Evolutionary conservation across 2,797 vertebrate species (phyloP).

Genomic region (Pipistrellus kuhlii): DNA sequence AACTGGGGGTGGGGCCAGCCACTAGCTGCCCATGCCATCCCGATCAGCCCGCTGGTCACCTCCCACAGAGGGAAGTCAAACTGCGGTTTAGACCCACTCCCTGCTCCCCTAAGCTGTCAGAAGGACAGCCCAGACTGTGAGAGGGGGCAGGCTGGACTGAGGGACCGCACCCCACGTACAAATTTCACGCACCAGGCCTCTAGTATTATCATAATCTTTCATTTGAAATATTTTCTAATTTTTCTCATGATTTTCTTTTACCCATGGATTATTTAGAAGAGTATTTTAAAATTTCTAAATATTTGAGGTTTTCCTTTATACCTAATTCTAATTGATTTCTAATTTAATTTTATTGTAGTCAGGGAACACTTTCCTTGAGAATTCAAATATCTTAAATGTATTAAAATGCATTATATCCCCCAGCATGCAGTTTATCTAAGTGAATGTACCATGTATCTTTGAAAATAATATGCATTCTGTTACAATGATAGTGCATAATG

Average conservation of each 20-base stretch:
- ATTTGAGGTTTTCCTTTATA: neutral
- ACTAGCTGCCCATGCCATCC: too few relatives aligned
- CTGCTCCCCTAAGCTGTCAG: too few relatives aligned
- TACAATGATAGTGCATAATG: neutral
- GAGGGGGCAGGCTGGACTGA: too few relatives aligned
- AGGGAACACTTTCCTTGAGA: neutral
- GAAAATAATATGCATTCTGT: neutral
- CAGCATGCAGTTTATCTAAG: neutral
- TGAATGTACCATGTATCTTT: neutral
- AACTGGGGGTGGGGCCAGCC: too few relatives aligned
- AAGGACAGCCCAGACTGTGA: too few relatives aligned
- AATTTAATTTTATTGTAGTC: neutral
- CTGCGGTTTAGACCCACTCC: too few relatives aligned
- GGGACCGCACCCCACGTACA: too few relatives aligned
- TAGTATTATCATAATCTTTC: neutral
- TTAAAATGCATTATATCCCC: neutral
- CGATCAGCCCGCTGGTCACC: too few relatives aligned
- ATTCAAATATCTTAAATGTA: neutral
- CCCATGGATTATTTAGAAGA: neutral
- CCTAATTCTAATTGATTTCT: neutral
- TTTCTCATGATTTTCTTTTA: slow-evolving; percentile 18
- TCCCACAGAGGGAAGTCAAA: too few relatives aligned
- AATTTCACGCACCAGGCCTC: too few relatives aligned
- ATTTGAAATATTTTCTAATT: slow-evolving; percentile 30
- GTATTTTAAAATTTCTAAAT: neutral